A percentile compares a stretch with the other conserved stretches of the same genome.
Conservation (phyloP, 2,888 invertebrate species). For the Acronicta psi region DNA sequence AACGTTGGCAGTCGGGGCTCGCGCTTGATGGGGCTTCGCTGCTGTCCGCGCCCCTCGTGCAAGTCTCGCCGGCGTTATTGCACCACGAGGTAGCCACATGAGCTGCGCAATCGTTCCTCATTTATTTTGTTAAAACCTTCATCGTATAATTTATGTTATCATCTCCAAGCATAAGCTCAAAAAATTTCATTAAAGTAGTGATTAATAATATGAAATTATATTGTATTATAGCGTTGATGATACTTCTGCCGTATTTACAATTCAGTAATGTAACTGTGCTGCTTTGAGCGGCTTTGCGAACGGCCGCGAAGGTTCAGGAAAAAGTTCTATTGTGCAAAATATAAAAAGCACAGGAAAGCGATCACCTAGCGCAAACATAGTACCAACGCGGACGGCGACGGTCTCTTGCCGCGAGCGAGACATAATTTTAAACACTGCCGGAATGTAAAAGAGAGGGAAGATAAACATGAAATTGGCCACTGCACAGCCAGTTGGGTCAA, state of each 20-base stretch:
- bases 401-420: no score
- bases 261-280: no score
- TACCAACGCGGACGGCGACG: no score
- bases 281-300: no score
- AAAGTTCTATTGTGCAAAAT: no score
- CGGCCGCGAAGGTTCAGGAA: no score
- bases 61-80: conserved; percentile 75
- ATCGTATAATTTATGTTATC: conserved; percentile 10
- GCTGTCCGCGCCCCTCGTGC: conserved; percentile 77
- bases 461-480: no score
- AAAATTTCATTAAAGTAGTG: conserved; percentile 1
- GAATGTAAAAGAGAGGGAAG: no score
- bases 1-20: conserved; percentile 71
- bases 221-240: conserved; percentile 11
- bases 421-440: no score
- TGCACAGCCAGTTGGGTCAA: no score
- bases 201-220: neutral
- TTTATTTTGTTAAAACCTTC: conserved; percentile 6
- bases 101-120: conserved; percentile 27
- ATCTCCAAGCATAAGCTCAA: conserved; percentile 10
- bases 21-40: conserved; percentile 77
- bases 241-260: conserved; percentile 3
- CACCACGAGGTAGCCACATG: conserved; percentile 74
- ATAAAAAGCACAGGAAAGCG: no score
- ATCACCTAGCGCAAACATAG: no score